These are phyloP conservation scores for Ceryle rudis DNA, from an alignment of 2,797 vertebrate species.

Conservation along the genomic window DNA sequence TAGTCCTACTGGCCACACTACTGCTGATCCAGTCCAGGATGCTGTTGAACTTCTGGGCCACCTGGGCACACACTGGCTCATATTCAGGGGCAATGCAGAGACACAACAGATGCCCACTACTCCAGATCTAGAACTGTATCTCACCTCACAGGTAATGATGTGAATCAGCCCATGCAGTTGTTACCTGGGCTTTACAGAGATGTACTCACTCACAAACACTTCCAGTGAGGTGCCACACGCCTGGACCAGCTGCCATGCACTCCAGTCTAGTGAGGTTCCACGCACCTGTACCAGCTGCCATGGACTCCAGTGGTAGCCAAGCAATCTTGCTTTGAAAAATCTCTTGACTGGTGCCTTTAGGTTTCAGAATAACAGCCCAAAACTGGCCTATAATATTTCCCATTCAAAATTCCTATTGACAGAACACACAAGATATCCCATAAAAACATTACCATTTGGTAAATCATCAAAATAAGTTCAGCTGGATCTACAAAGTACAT, in stretches of 20 bases:
- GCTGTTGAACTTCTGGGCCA: neutral
- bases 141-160: neutral
- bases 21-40: neutral
- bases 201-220: rapidly evolving
- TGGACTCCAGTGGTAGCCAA: rapidly evolving
- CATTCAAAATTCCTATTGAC: neutral
- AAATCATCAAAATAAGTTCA: neutral
- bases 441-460: neutral
- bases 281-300: rapidly evolving
- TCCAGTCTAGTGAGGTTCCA: neutral
- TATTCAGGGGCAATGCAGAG: neutral
- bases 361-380: neutral
- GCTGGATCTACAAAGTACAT: neutral
- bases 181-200: neutral
- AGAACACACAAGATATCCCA: neutral
- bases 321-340: rapidly evolving
- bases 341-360: neutral
- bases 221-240: rapidly evolving
- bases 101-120: neutral
- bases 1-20: neutral
- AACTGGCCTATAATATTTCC: neutral
- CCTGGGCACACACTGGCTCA: neutral
- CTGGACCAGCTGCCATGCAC: rapidly evolving
- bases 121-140: neutral
- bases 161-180: rapidly evolving